Conservation (phyloP, 2,888 invertebrate species). For the Nomada ruficornis region DNA sequence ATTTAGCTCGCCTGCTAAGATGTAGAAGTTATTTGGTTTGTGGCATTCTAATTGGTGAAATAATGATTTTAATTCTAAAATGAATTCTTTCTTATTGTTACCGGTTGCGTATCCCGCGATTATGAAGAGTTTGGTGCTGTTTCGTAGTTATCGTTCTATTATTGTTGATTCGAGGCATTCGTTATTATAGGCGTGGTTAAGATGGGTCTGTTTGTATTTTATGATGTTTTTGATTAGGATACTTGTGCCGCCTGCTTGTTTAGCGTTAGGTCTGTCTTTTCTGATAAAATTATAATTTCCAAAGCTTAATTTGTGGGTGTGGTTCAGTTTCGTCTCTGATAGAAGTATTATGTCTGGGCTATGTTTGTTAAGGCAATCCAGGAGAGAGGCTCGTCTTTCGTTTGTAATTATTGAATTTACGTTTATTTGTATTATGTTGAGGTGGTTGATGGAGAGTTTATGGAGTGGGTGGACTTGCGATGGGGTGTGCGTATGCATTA, state of each 20-base stretch:
- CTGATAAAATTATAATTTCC: conserved; percentile 8
- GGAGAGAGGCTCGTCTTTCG: conserved; percentile 12
- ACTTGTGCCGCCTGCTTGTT: conserved; percentile 56
- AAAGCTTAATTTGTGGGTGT: not conserved
- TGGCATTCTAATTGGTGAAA: conserved; percentile 26
- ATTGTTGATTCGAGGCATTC: conserved; percentile 1
- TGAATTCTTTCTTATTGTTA: conserved; percentile 46
- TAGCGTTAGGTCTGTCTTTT: conserved; percentile 37
- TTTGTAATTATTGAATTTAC: conserved; percentile 1
- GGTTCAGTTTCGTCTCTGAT: conserved; percentile 12
- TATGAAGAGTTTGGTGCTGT: conserved; percentile 26
- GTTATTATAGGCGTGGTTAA: too few species aligned
- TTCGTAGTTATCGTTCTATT: conserved; percentile 22
- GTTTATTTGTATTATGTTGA: not conserved
- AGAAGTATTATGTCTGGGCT: not conserved
- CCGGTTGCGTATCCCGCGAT: conserved; percentile 49
- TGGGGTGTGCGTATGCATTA: not conserved
- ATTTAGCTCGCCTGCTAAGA: conserved; percentile 60
- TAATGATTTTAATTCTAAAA: conserved; percentile 38
- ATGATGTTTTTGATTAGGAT: conserved; percentile 43
- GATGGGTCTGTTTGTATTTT: conserved; percentile 5
- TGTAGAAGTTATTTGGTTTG: conserved; percentile 29
- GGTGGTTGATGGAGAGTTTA: too few species aligned
- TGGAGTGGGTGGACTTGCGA: too few species aligned
- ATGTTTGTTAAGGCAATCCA: not conserved